These are phyloP conservation scores for Colossoma macropomum DNA, from an alignment of 2,113 vertebrate genomes.

Conservation along the genomic window DNA sequence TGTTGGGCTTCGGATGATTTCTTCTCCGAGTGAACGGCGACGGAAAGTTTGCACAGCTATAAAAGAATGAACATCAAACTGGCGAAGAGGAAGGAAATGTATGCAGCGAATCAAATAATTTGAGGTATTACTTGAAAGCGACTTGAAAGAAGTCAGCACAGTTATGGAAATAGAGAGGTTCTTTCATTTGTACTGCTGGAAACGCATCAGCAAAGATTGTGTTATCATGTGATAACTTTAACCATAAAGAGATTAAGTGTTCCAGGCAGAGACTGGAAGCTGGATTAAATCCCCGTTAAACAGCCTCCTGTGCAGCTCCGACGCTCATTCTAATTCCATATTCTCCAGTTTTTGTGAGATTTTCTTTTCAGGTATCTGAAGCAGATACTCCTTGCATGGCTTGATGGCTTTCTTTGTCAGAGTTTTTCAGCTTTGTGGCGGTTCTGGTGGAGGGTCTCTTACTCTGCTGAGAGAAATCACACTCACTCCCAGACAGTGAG, in stretches of 20 bases:
- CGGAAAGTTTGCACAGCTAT: conserved; percentile 51
- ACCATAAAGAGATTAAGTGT: conserved; percentile 75
- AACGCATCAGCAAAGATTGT: conserved; percentile 71
- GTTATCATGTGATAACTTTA: conserved; percentile 76
- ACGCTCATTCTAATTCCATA: conserved; percentile 40
- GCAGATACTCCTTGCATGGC: background rate
- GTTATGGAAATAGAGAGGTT: conserved; percentile 61
- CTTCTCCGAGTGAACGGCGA: background rate
- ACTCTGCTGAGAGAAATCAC: background rate
- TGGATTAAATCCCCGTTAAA: conserved; percentile 71
- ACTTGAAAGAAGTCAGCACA: conserved; percentile 10
- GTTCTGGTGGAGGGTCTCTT: background rate
- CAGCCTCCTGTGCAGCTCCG: conserved; percentile 64
- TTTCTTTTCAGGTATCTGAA: conserved; percentile 15
- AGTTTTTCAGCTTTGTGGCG: conserved; percentile 36
- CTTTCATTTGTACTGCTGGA: conserved; percentile 69
- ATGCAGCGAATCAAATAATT: conserved; percentile 71
- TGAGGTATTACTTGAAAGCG: conserved; percentile 66
- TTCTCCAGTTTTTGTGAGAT: conserved; percentile 41
- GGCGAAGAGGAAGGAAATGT: conserved; percentile 69
- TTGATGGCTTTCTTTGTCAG: conserved; percentile 45
- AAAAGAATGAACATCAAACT: conserved; percentile 62
- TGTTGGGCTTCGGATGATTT: background rate
- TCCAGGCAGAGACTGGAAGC: conserved; percentile 64
- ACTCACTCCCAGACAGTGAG: background rate